Conservation (phyloP, 2,113 vertebrate genomes). For the Baryphthengus martii region DNA sequence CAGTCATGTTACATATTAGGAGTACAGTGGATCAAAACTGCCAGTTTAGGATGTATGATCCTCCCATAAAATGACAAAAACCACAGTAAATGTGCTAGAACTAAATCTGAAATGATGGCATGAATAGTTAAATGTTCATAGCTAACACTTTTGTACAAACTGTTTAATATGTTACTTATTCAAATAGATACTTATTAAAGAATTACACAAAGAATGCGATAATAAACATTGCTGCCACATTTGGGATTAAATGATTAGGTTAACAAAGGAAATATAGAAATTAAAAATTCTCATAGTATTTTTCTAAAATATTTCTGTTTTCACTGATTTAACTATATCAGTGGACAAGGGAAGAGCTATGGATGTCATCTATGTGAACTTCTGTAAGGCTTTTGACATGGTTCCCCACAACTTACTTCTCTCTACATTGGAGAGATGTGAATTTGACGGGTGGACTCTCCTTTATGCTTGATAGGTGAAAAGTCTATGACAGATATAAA, state of each 20-base stretch:
- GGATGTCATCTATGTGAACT: too few species aligned
- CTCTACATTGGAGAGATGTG: too few species aligned
- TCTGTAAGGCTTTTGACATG: too few species aligned
- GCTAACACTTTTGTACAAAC: background rate
- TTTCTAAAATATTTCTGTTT: background rate
- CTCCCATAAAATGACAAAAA: background rate
- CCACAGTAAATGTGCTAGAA: rapidly evolving
- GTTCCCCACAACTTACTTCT: too few species aligned
- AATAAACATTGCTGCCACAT: background rate
- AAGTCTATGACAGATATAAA: background rate
- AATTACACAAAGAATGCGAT: background rate
- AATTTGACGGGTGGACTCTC: background rate
- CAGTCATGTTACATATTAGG: background rate
- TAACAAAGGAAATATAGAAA: background rate
- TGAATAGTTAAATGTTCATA: background rate
- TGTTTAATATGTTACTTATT: background rate
- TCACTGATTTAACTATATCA: too few species aligned
- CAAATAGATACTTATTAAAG: background rate
- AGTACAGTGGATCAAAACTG: background rate
- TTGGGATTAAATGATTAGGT: background rate
- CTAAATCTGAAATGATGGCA: background rate
- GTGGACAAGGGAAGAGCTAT: too few species aligned
- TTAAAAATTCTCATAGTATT: background rate
- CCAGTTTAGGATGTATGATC: background rate
- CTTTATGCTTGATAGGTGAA: background rate